Evolutionary conservation across 2,888 invertebrate genomes (phyloP).

Genomic region (Sesia bembeciformis): DNA sequence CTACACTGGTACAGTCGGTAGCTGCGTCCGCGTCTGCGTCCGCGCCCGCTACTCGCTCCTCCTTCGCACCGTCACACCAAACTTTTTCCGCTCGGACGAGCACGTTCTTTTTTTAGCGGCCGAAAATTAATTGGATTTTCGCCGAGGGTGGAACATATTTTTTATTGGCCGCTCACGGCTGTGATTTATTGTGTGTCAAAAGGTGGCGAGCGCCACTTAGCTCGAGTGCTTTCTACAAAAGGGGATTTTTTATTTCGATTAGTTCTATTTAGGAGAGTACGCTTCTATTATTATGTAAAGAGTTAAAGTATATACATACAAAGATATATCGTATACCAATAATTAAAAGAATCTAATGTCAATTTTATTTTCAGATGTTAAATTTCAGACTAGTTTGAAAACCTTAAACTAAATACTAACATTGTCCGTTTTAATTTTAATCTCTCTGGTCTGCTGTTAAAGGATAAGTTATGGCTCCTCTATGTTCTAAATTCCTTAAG

Average conservation of each 20-base stretch:
- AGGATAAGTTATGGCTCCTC: too few species aligned
- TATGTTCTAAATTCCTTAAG: too few species aligned
- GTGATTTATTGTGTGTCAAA: conserved; percentile 74
- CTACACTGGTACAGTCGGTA: neutral
- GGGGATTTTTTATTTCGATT: conserved; percentile 16
- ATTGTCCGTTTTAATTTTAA: too few species aligned
- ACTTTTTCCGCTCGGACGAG: conserved; percentile 63
- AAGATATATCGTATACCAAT: too few species aligned
- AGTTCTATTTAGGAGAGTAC: neutral
- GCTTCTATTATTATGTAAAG: too few species aligned
- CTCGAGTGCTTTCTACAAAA: conserved; percentile 53
- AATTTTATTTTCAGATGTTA: too few species aligned
- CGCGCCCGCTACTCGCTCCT: conserved; percentile 7
- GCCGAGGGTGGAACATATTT: conserved; percentile 73
- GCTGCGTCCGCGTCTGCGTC: conserved; percentile 4
- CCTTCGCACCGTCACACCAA: conserved; percentile 26
- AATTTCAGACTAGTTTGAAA: too few species aligned
- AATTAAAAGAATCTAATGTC: too few species aligned
- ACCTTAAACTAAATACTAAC: too few species aligned
- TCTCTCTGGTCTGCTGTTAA: too few species aligned
- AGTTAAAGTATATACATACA: too few species aligned
- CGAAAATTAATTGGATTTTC: conserved; percentile 75
- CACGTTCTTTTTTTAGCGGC: conserved; percentile 65
- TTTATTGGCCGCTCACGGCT: conserved; percentile 70
- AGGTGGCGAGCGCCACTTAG: conserved; percentile 73